A percentile compares a stretch with the other conserved stretches of the same genome.
Conservation (phyloP, 1,140 invertebrate species). For the Drosophila hydei region DNA sequence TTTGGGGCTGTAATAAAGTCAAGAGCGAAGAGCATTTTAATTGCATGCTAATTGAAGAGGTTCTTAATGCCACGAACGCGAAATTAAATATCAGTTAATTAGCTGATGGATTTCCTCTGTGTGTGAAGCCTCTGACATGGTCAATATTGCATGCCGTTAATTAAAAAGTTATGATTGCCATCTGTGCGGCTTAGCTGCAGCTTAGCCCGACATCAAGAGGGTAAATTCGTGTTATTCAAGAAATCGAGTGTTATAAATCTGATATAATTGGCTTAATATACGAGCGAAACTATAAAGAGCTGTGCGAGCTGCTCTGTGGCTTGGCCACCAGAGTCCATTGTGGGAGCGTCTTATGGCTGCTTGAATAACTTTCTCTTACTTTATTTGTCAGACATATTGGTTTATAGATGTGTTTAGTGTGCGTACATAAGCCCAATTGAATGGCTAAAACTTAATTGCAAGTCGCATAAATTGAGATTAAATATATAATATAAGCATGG, state of each 20-base stretch:
- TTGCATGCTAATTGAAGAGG: conserved; percentile 44
- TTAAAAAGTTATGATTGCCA: conserved; percentile 48
- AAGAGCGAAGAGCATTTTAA: conserved; percentile 19
- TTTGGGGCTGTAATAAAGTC: conserved; percentile 15
- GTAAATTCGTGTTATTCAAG: background rate
- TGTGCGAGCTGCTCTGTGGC: background rate
- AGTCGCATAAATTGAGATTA: background rate
- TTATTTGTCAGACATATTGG: background rate
- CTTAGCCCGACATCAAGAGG: conserved; percentile 5
- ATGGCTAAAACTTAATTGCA: background rate
- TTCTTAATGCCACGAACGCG: conserved; percentile 21
- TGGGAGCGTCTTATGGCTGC: background rate
- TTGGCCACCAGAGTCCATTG: no score
- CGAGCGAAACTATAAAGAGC: background rate
- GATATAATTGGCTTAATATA: conserved; percentile 13
- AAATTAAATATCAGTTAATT: conserved; percentile 49
- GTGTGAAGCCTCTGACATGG: background rate
- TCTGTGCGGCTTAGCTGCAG: background rate
- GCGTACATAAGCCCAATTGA: background rate
- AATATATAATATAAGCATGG: background rate
- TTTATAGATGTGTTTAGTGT: background rate
- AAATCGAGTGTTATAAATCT: conserved; percentile 21
- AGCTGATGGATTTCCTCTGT: conserved; percentile 42
- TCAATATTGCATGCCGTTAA: conserved; percentile 25
- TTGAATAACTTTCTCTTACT: background rate